Evolutionary conservation across 2,797 vertebrate species (phyloP).

Genomic region (Carapus acus): DNA sequence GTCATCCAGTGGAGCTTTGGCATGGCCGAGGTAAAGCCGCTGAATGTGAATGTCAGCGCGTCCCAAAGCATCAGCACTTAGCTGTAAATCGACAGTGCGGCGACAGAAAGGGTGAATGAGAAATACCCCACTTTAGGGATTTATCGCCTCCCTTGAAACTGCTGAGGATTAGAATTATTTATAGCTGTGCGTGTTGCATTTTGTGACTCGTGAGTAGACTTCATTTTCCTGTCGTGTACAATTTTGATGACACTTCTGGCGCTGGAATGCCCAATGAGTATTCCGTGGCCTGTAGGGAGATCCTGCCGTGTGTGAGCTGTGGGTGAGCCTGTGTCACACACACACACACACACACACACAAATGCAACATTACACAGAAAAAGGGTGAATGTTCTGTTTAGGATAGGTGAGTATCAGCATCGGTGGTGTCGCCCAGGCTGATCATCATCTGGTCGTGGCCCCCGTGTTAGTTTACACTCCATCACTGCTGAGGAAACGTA

Average conservation of each 20-base stretch:
- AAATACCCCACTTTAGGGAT: constrained; percentile 40
- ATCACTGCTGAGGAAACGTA: constrained; percentile 63
- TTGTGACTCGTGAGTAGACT: constrained; percentile 49
- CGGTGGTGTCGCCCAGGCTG: constrained; percentile 60
- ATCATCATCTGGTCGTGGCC: constrained; percentile 63
- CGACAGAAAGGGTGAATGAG: constrained; percentile 39
- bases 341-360: too few relatives aligned
- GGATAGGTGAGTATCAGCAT: constrained; percentile 57
- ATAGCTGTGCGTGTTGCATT: constrained; percentile 50
- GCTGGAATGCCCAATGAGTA: constrained; percentile 44
- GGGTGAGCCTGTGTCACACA: constrained; percentile 3
- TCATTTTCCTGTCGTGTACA: constrained; percentile 52
- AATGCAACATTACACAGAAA: too few relatives aligned
- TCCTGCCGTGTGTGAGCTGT: constrained; percentile 42
- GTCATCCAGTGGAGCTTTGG: constrained; percentile 38
- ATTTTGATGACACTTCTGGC: constrained; percentile 40
- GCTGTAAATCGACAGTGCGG: constrained; percentile 42
- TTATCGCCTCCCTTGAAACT: constrained; percentile 55
- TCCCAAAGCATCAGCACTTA: constrained; percentile 28
- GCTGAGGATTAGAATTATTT: constrained; percentile 57
- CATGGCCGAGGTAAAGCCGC: constrained; percentile 34
- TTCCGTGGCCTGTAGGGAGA: constrained; percentile 35
- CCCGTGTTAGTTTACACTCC: constrained; percentile 63
- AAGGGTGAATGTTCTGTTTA: too few relatives aligned
- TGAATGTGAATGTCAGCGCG: constrained; percentile 43